Conservation (phyloP, 2,888 invertebrate species). For the Reticulitermes lucifugus region DNA sequence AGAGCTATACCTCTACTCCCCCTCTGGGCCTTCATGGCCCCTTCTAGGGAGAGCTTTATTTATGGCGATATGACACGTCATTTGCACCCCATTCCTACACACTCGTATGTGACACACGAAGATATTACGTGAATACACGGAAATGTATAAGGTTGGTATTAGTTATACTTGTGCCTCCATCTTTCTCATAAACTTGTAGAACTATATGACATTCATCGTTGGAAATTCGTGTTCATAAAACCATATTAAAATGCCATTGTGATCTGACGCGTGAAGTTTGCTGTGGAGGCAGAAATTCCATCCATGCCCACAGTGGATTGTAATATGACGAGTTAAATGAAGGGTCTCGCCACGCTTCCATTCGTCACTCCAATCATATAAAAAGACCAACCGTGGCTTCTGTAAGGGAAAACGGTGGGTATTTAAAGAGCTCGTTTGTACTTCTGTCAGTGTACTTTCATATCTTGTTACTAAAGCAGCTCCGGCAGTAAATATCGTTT, state of each 20-base stretch:
- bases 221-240: neutral
- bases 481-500: too few relatives aligned
- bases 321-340: neutral
- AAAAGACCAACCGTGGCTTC: too few relatives aligned
- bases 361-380: too few relatives aligned
- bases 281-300: neutral
- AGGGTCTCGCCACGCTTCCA: neutral
- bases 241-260: constrained; percentile 4
- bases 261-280: constrained; percentile 1
- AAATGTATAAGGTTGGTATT: neutral
- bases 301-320: neutral
- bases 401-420: too few relatives aligned
- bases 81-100: neutral
- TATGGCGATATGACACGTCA: neutral
- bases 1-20: too few relatives aligned
- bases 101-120: neutral
- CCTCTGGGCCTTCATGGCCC: too few relatives aligned
- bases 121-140: neutral
- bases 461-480: too few relatives aligned
- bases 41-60: neutral
- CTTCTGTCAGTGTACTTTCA: too few relatives aligned
- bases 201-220: neutral
- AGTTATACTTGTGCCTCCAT: too few relatives aligned
- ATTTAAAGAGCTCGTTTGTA: too few relatives aligned
- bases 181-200: neutral